Evolutionary conservation across 1,140 invertebrate species (phyloP).

Genomic region (Frieseomelitta varia): DNA sequence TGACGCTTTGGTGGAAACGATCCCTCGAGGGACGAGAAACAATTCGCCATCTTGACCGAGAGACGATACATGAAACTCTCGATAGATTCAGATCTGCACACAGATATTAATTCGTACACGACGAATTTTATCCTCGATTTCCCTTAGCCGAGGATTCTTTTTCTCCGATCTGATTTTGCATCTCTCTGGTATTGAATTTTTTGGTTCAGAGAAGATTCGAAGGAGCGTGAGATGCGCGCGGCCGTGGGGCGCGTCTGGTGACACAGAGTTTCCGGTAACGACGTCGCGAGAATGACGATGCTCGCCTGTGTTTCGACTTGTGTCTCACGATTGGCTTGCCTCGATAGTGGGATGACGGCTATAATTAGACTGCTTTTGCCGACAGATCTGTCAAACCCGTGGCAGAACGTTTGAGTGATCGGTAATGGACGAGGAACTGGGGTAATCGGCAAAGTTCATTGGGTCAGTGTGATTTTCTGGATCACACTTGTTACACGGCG

Average conservation of each 20-base stretch:
- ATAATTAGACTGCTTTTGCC: conserved; percentile 56
- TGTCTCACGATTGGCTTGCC: conserved; percentile 33
- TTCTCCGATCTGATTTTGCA: too few species aligned
- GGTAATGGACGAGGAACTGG: neutral
- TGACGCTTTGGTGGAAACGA: neutral
- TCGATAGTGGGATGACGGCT: conserved; percentile 47
- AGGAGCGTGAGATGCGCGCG: neutral
- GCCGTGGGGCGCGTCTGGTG: neutral
- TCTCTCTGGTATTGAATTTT: too few species aligned
- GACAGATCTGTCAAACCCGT: conserved; percentile 45
- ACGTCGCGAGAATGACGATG: conserved; percentile 13
- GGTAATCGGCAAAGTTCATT: conserved; percentile 12
- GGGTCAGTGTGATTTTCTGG: neutral
- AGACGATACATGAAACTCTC: neutral
- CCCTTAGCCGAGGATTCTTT: too few species aligned
- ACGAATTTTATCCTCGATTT: neutral
- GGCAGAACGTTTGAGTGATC: conserved; percentile 35
- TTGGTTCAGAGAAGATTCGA: neutral
- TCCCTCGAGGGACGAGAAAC: neutral
- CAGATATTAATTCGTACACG: neutral
- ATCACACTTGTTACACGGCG: too few species aligned
- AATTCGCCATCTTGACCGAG: conserved; percentile 19
- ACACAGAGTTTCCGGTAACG: conserved; percentile 35
- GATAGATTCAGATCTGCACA: neutral
- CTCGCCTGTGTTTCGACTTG: neutral